phyloP scores from a whole-genome alignment of 2,113 vertebrate genomes.

The Oncorhynchus mykiss region DNA sequence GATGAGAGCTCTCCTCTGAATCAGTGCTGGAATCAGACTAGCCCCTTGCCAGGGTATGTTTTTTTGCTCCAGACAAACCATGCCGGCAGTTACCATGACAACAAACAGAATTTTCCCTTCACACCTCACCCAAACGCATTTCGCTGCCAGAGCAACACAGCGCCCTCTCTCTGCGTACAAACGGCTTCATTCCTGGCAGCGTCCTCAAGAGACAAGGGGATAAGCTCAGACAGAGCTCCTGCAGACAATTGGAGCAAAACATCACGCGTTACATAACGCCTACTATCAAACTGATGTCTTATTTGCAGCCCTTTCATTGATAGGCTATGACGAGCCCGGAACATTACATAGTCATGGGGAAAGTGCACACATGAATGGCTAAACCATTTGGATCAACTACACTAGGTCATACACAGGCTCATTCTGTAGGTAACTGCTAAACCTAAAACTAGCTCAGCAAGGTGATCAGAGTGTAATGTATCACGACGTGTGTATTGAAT shows the following conservation, averaged over 20 bases:
- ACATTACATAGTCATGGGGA: not conserved
- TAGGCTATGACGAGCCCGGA: not conserved
- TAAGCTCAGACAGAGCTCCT: slow-evolving; percentile 45
- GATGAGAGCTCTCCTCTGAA: no score
- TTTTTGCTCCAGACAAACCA: slow-evolving; percentile 62
- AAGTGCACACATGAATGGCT: not conserved
- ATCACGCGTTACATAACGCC: slow-evolving; percentile 43
- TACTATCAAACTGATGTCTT: not conserved
- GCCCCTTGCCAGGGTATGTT: slow-evolving; percentile 54
- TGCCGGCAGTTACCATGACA: slow-evolving; percentile 81
- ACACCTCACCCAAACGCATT: slow-evolving; percentile 67
- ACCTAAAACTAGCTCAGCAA: not conserved
- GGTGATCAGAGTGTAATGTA: slow-evolving; percentile 1
- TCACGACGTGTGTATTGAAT: no score
- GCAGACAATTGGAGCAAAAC: slow-evolving; percentile 26
- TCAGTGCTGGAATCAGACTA: slow-evolving; percentile 52
- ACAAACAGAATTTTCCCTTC: slow-evolving; percentile 73
- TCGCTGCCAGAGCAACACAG: slow-evolving; percentile 47
- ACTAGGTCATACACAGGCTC: no score
- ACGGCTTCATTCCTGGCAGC: slow-evolving; percentile 41
- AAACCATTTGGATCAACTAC: not conserved
- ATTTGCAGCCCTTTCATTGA: slow-evolving; percentile 21
- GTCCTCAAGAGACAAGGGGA: slow-evolving; percentile 48
- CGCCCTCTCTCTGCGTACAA: slow-evolving; percentile 15
- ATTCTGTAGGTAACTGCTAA: not conserved